Evolutionary conservation across 2,797 vertebrate species (phyloP).

Genomic region (Xenopus petersii): DNA sequence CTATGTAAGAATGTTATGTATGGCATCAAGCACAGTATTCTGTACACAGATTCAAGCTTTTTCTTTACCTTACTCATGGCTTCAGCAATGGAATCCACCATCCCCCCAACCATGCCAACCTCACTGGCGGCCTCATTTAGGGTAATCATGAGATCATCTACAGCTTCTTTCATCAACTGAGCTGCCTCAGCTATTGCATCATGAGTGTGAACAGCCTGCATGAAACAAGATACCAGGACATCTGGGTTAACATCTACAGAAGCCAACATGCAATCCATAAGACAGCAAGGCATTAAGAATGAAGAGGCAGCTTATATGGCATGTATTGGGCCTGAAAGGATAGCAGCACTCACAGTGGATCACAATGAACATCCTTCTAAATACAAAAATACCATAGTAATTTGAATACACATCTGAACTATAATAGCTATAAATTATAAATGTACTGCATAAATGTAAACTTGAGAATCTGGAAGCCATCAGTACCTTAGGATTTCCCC

Average conservation of each 20-base stretch:
- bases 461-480: neutral
- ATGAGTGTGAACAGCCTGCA: constrained; percentile 87
- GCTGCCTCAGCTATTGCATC: constrained; percentile 91
- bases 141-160: constrained; percentile 97
- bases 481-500: constrained; percentile 92
- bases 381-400: no score
- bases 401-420: no score
- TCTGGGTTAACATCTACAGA: no score
- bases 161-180: constrained; percentile 95
- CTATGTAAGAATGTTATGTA: no score
- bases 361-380: no score
- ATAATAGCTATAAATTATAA: no score
- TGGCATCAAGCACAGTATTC: no score
- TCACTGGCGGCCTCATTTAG: constrained; percentile 95
- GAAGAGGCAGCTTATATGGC: neutral
- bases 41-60: no score
- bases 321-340: neutral
- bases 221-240: neutral
- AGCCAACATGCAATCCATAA: neutral
- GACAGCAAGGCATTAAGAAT: neutral
- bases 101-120: constrained; percentile 93
- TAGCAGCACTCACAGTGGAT: no score
- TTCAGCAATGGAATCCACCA: constrained; percentile 94
- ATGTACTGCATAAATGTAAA: neutral
- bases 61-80: constrained; percentile 86